Conservation (phyloP, 2,888 invertebrate genomes). For the Pardosa pseudoannulata region DNA sequence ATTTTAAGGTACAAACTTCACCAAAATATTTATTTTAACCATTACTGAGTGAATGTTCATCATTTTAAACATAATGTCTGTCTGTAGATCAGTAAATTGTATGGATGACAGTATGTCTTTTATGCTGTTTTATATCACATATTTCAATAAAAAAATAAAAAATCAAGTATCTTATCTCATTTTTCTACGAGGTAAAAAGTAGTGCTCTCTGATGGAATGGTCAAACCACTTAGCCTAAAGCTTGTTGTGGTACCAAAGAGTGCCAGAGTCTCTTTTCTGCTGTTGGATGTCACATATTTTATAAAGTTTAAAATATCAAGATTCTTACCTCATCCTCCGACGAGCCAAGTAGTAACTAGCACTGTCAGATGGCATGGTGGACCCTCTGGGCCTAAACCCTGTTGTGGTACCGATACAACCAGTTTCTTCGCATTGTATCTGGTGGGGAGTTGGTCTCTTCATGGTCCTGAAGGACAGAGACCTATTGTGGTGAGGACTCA, state of each 20-base stretch:
- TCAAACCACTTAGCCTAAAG: slow-evolving; percentile 66
- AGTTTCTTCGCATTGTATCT: slow-evolving; percentile 52
- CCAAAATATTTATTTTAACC: too few species aligned
- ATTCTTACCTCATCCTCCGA: neutral
- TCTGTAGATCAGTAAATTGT: too few species aligned
- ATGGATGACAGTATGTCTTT: too few species aligned
- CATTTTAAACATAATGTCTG: too few species aligned
- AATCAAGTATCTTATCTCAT: neutral
- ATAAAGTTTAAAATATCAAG: too few species aligned
- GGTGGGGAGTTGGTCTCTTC: slow-evolving; percentile 61
- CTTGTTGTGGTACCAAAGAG: neutral
- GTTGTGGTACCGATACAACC: neutral
- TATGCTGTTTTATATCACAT: too few species aligned
- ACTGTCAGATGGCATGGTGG: slow-evolving; percentile 71
- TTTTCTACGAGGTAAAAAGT: neutral
- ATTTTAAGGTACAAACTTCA: too few species aligned
- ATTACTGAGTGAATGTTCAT: too few species aligned
- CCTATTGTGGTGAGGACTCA: slow-evolving; percentile 61
- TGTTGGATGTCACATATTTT: too few species aligned
- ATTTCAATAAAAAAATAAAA: too few species aligned
- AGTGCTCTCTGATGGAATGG: slow-evolving; percentile 70
- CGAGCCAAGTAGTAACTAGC: slow-evolving; percentile 5
- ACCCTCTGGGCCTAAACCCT: slow-evolving; percentile 62
- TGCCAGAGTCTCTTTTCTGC: too few species aligned
- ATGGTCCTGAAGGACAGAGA: slow-evolving; percentile 64